Evolutionary conservation across 2,888 invertebrate species (phyloP).

Genomic region (Himalopsyche kuldschensis): DNA sequence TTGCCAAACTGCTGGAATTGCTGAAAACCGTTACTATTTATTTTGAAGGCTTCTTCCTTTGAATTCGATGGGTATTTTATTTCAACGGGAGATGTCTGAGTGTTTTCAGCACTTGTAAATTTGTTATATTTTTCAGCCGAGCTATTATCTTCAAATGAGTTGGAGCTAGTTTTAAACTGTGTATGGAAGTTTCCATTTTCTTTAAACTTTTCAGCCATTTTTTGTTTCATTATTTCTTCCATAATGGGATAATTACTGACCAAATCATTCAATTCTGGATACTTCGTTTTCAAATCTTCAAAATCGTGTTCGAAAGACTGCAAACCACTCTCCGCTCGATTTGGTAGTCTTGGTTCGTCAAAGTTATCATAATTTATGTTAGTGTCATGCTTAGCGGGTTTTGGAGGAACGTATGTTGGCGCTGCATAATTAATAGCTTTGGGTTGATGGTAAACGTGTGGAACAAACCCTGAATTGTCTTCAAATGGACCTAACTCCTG

Average conservation of each 20-base stretch:
- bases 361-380: conserved; percentile 3
- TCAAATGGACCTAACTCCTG: conserved; percentile 35
- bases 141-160: not conserved
- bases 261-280: conserved; percentile 37
- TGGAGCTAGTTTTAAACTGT: not conserved
- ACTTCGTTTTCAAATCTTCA: conserved; percentile 35
- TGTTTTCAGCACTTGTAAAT: not conserved
- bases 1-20: not conserved
- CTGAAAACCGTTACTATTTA: not conserved
- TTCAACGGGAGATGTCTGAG: not conserved
- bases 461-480: conserved; percentile 30
- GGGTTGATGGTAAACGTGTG: conserved; percentile 24
- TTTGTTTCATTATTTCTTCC: conserved; percentile 39
- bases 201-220: conserved; percentile 34
- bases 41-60: not conserved
- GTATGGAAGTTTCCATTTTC: not conserved
- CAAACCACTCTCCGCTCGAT: conserved; percentile 12
- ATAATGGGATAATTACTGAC: conserved; percentile 36
- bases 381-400: conserved; percentile 21
- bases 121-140: not conserved
- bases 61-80: not conserved
- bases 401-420: conserved; percentile 4
- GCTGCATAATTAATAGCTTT: conserved; percentile 11
- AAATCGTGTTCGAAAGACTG: conserved; percentile 37
- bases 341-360: conserved; percentile 11